These are phyloP conservation scores for Eurois occulta DNA, from an alignment of 2,888 invertebrate species.

Conservation along the genomic window DNA sequence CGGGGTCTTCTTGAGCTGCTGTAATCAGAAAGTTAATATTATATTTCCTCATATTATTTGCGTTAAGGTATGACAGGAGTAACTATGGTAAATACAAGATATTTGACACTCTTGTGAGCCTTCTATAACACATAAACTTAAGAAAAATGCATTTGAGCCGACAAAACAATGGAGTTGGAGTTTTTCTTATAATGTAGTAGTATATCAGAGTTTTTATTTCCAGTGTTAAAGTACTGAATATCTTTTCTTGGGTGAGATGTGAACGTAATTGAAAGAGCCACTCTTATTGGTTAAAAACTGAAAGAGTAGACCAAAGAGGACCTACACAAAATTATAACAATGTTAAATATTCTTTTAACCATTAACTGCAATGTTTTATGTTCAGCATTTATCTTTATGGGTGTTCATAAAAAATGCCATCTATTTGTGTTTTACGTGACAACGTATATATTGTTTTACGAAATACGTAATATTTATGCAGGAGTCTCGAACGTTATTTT, in stretches of 20 bases:
- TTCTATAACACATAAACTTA: not conserved
- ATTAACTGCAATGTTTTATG: conserved; percentile 7
- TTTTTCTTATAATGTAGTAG: not conserved
- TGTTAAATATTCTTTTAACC: not conserved
- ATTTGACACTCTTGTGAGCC: too few relatives aligned
- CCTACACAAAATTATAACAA: not conserved
- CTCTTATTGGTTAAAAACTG: not conserved
- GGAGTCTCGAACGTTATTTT: not conserved
- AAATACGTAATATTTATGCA: conserved; percentile 1
- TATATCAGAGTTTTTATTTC: not conserved
- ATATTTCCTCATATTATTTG: not conserved
- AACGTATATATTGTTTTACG: conserved; percentile 21
- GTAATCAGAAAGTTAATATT: conserved; percentile 17
- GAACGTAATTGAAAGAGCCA: not conserved
- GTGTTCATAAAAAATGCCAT: conserved; percentile 11
- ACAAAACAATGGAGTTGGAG: not conserved
- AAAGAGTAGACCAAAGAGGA: not conserved
- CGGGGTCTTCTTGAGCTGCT: conserved; percentile 21
- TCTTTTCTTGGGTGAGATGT: not conserved
- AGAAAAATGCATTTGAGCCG: not conserved
- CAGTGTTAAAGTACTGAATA: not conserved
- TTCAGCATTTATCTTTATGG: conserved; percentile 25
- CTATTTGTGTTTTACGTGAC: conserved; percentile 36
- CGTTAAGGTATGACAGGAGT: not conserved
- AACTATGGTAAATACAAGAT: not conserved